phyloP scores from a whole-genome alignment of 2,888 invertebrate genomes.

The Xanthorhoe designata region DNA sequence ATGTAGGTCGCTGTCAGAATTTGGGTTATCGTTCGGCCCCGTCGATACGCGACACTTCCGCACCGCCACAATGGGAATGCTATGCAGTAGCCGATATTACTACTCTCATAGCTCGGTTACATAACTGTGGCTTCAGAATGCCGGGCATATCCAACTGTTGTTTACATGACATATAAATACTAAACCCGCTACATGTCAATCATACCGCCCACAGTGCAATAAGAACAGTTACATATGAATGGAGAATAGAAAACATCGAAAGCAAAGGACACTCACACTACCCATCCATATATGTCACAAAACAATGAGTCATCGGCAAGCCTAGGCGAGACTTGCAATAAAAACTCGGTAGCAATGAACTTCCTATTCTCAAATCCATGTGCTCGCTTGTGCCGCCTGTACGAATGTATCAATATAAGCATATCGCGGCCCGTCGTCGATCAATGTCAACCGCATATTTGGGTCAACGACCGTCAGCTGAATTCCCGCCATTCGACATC shows the following conservation, averaged over 20 bases:
- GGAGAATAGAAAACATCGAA: constrained; percentile 40
- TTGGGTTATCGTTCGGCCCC: constrained; percentile 82
- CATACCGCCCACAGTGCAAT: constrained; percentile 15
- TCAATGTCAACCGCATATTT: constrained; percentile 85
- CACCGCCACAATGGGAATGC: constrained; percentile 69
- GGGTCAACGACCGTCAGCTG: constrained; percentile 80
- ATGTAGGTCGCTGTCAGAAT: constrained; percentile 82
- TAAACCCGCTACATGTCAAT: constrained; percentile 31
- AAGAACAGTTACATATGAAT: constrained; percentile 15
- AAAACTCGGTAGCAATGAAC: constrained; percentile 75
- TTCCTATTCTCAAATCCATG: constrained; percentile 71
- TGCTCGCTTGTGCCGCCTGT: constrained; percentile 49
- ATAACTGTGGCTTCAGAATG: constrained; percentile 61
- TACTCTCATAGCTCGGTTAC: constrained; percentile 61
- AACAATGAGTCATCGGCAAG: constrained; percentile 64
- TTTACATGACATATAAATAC: constrained; percentile 55
- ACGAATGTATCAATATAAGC: constrained; percentile 73
- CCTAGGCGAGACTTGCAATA: constrained; percentile 64
- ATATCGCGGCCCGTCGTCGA: constrained; percentile 79
- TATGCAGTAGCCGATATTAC: constrained; percentile 72
- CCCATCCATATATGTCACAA: constrained; percentile 43
- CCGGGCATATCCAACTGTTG: constrained; percentile 54
- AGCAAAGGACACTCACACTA: constrained; percentile 50
- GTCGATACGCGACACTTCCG: constrained; percentile 81
- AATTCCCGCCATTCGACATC: constrained; percentile 70